phyloP scores from a whole-genome alignment of 2,797 vertebrate species.

The Scyliorhinus canicula region DNA sequence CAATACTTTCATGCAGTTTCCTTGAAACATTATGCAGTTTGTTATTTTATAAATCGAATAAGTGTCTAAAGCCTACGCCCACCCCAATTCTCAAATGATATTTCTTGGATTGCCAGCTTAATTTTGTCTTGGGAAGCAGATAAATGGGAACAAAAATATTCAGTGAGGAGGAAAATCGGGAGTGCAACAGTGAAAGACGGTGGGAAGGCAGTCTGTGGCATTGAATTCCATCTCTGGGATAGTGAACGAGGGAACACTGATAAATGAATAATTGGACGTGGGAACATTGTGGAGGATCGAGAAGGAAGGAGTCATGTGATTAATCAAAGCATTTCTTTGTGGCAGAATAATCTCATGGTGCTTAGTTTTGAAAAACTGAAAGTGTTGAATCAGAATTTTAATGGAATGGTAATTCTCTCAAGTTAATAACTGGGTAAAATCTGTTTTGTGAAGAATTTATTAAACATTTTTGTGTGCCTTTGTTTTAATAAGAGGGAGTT shows the following conservation, averaged over 20 bases:
- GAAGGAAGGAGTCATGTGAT: not conserved
- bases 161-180: not conserved
- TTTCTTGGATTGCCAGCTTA: not conserved
- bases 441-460: too few species aligned
- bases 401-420: too few species aligned
- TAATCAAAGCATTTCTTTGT: too few species aligned
- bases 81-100: not conserved
- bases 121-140: not conserved
- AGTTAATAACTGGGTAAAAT: too few species aligned
- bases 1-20: too few species aligned
- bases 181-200: not conserved
- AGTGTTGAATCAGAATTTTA: too few species aligned
- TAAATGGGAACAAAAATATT: not conserved
- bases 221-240: not conserved
- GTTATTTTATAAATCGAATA: not conserved
- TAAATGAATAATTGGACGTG: not conserved
- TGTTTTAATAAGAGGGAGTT: too few species aligned
- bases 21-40: too few species aligned
- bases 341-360: too few species aligned
- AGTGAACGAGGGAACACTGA: not conserved
- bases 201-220: not conserved
- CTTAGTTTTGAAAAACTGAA: too few species aligned
- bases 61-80: not conserved
- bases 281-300: not conserved
- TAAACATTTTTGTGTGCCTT: too few species aligned